Evolutionary conservation across 2,797 vertebrate genomes (phyloP), one percentile per base, ranked within the genome.

Genomic region (Bovichtus diacanthus): DNA sequence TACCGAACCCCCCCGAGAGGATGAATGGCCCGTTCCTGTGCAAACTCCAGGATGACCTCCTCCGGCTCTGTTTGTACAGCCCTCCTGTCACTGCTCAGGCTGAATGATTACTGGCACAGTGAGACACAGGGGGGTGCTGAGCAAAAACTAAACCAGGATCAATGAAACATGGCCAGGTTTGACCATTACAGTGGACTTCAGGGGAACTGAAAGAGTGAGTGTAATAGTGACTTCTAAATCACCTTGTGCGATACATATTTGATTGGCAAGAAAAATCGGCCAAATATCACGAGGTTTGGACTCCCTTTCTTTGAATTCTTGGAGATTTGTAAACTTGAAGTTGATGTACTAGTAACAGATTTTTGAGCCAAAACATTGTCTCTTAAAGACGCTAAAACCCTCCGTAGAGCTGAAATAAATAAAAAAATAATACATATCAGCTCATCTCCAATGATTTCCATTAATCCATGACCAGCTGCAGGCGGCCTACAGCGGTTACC

Each of bases 31-130:
- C n/a, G 68, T n/a, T 81, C 78, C 82, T 82, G 76, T 79, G 71
- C 73, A 90, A 88, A 90, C 84, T 89, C 87, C 65, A 56, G 38
- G 63, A 80, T 84, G 86, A 88, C 87, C 89, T 88, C 90, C 86
- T 82, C 70, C 8, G n/a, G 76, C 66, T 87, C 63, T 80, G 79
- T 82, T 88, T 89, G 87, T 69, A 87, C 81, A 79, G 74, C 71
- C 55, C 77, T 55, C 55, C 86, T 76, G 82, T 91, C 88, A 84
- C 70, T 7, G 12, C 74, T 25, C 65, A 41, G 62, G 76, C 80
- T 88, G 75, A 87, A 63, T 61, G 81, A 91, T 89, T 85, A 69
- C 80, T 76, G 63, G 46, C 70, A 38, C 36, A 13, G 9, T 2
- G 50, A 68, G 77, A 27, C 9, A 44, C 64, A 4, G 76, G 67